These are phyloP conservation scores for Maniola hyperantus DNA, from an alignment of 2,888 invertebrate species.

Conservation along the genomic window DNA sequence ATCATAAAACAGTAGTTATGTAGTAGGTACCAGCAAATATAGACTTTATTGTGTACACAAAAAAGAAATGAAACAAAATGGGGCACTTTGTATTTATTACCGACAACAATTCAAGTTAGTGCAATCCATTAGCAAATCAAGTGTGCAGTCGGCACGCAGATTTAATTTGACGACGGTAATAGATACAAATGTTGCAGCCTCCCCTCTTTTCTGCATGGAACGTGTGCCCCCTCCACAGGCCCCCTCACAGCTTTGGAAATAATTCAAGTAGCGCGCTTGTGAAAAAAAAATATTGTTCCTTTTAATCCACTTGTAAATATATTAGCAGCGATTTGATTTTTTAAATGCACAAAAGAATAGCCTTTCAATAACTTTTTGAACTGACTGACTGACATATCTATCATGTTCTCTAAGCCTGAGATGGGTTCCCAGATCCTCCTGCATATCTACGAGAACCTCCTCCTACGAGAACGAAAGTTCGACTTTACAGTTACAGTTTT, in stretches of 20 bases:
- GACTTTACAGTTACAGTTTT: too few relatives aligned
- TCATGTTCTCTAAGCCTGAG: too few relatives aligned
- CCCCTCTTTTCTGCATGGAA: constrained; percentile 44
- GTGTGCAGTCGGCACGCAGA: constrained; percentile 57
- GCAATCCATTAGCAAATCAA: constrained; percentile 68
- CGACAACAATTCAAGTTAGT: constrained; percentile 55
- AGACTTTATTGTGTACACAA: neutral
- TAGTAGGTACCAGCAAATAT: neutral
- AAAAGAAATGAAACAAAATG: constrained; percentile 19
- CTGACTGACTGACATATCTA: too few relatives aligned
- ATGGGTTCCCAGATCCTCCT: too few relatives aligned
- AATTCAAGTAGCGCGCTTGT: constrained; percentile 11
- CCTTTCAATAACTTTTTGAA: too few relatives aligned
- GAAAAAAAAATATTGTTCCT: neutral
- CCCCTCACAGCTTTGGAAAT: constrained; percentile 19
- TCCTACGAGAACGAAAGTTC: too few relatives aligned
- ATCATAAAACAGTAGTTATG: neutral
- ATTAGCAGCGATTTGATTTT: neutral
- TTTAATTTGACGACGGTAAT: constrained; percentile 72
- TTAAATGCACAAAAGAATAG: too few relatives aligned
- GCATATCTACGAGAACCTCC: too few relatives aligned
- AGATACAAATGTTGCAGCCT: constrained; percentile 59
- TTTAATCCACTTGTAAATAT: constrained; percentile 2
- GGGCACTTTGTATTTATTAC: constrained; percentile 36
- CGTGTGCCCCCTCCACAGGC: constrained; percentile 8